These are phyloP conservation scores for Battus philenor DNA, from an alignment of 1,140 invertebrate species.

Conservation along the genomic window DNA sequence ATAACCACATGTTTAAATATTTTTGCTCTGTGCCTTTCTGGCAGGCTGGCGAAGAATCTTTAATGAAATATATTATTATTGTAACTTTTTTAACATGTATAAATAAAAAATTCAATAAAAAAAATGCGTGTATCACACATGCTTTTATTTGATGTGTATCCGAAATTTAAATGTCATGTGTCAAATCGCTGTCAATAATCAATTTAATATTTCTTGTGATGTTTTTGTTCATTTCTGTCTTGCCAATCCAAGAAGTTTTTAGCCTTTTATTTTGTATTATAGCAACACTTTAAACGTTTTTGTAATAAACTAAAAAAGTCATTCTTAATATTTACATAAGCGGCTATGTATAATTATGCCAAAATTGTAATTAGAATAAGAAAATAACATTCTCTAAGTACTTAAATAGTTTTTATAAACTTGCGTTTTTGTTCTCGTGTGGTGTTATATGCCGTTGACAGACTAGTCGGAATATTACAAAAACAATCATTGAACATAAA, in stretches of 20 bases:
- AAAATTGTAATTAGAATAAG: slow-evolving; percentile 14
- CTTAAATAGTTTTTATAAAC: slow-evolving; percentile 11
- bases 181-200: too few species aligned
- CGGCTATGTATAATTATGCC: slow-evolving; percentile 14
- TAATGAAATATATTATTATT: too few species aligned
- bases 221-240: too few species aligned
- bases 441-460: slow-evolving; percentile 7
- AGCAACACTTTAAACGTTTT: slow-evolving; percentile 7
- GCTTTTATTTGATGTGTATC: too few species aligned
- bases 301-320: not conserved
- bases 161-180: too few species aligned
- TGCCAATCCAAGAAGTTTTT: not conserved
- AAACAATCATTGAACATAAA: not conserved
- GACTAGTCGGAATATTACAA: slow-evolving; percentile 17
- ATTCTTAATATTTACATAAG: not conserved
- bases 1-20: too few species aligned
- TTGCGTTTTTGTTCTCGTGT: slow-evolving; percentile 5
- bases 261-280: slow-evolving; percentile 6
- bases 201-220: too few species aligned
- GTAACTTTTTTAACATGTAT: too few species aligned
- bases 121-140: too few species aligned
- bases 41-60: too few species aligned
- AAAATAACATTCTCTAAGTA: slow-evolving; percentile 9
- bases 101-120: too few species aligned
- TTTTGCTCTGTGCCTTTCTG: too few species aligned